Percentiles rank a stretch among this genome's conserved stretches.
Conservation (phyloP, 2,888 invertebrate species). For the Torymus auratus region DNA sequence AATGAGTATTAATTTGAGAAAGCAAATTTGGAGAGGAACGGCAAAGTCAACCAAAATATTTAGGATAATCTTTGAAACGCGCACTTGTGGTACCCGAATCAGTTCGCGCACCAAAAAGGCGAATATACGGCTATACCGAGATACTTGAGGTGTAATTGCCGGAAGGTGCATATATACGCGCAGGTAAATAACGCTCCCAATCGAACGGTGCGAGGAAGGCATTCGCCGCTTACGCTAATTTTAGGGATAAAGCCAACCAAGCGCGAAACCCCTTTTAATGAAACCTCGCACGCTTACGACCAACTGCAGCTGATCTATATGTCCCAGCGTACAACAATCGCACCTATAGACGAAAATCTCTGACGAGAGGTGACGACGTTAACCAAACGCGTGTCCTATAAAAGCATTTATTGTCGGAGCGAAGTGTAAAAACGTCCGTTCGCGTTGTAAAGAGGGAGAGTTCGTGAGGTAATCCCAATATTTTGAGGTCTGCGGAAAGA, state of each 20-base stretch:
- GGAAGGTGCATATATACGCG: neutral
- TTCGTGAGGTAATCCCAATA: constrained; percentile 18
- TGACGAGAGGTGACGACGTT: neutral
- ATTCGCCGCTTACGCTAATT: constrained; percentile 25
- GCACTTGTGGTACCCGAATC: no score
- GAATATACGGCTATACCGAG: no score
- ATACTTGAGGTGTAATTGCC: neutral
- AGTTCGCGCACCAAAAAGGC: no score
- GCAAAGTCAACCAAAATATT: no score
- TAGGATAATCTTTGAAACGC: no score
- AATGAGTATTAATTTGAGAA: no score
- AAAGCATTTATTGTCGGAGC: no score
- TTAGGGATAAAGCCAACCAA: constrained; percentile 22
- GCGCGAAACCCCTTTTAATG: constrained; percentile 34
- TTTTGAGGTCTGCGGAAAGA: constrained; percentile 26
- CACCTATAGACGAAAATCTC: constrained; percentile 17
- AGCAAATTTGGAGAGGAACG: no score
- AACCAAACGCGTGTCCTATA: no score
- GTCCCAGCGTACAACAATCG: constrained; percentile 7
- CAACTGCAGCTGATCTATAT: constrained; percentile 13
- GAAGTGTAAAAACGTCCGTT: no score
- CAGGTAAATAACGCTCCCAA: no score
- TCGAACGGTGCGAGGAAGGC: neutral
- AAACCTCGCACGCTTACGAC: neutral
- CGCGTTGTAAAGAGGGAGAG: neutral